Evolutionary conservation across 2,113 vertebrate species (phyloP).

Genomic region (Oxyura jamaicensis): DNA sequence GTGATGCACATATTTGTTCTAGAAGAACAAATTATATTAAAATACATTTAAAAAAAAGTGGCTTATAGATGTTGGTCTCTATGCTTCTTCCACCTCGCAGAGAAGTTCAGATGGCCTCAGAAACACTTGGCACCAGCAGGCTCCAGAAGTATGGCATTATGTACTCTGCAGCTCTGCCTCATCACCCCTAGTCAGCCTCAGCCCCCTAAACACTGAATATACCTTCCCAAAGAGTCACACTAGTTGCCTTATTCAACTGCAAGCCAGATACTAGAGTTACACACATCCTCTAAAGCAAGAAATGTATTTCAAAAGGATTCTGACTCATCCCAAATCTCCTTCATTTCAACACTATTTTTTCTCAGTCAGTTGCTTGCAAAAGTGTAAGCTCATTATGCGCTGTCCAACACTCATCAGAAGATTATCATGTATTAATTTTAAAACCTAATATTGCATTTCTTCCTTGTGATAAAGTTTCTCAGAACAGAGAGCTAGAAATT

Average conservation of each 20-base stretch:
- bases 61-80: neutral
- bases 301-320: constrained; percentile 43
- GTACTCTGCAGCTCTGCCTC: neutral
- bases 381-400: constrained; percentile 66
- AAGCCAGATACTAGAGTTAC: neutral
- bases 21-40: neutral
- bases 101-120: neutral
- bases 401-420: constrained; percentile 66
- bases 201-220: neutral
- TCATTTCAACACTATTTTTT: constrained; percentile 52
- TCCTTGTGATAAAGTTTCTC: constrained; percentile 68
- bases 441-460: constrained; percentile 60
- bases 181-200: neutral
- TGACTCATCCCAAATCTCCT: neutral
- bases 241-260: neutral
- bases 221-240: neutral
- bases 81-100: neutral
- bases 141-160: neutral
- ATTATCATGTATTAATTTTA: constrained; percentile 74
- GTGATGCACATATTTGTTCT: neutral
- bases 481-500: constrained; percentile 63
- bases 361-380: neutral
- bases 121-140: neutral
- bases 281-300: neutral
- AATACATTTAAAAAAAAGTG: neutral